Evolutionary conservation across 1,140 invertebrate genomes (phyloP).

Genomic region (Ostrea denselamellosa): DNA sequence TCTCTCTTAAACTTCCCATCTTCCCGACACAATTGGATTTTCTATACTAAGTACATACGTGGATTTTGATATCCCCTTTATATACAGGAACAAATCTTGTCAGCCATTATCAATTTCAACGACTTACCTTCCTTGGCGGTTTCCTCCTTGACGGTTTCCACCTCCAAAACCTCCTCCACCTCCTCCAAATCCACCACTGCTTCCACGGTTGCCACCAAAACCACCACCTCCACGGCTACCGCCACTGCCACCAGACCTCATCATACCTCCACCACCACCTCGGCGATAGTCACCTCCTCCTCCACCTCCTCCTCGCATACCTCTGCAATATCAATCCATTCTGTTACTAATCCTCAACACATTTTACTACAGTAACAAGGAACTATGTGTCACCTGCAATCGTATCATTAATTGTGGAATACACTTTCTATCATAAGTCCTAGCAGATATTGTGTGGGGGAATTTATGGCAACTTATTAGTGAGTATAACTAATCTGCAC

Average conservation of each 20-base stretch:
- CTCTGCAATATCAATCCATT: constrained; percentile 49
- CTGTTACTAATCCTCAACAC: too few species aligned
- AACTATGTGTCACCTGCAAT: too few species aligned
- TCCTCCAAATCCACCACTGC: constrained; percentile 62
- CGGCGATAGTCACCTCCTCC: constrained; percentile 61
- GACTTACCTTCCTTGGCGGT: constrained; percentile 24
- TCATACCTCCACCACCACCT: constrained; percentile 71
- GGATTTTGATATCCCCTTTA: not conserved
- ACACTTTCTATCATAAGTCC: too few species aligned
- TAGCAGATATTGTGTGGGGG: too few species aligned
- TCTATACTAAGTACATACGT: too few species aligned
- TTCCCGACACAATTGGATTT: too few species aligned
- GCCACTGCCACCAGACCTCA: constrained; percentile 58
- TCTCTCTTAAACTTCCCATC: not conserved
- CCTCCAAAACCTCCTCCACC: constrained; percentile 58
- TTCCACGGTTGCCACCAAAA: constrained; percentile 60
- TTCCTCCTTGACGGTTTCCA: constrained; percentile 43
- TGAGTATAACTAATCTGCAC: constrained; percentile 13
- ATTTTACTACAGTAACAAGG: too few species aligned
- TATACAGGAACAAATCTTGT: not conserved
- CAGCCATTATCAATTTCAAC: not conserved
- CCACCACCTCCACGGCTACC: constrained; percentile 65
- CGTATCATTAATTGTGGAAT: too few species aligned
- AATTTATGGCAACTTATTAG: too few species aligned
- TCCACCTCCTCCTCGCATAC: constrained; percentile 76